These are phyloP conservation scores for Carduelis carduelis DNA, from an alignment of 2,797 vertebrate genomes.

Conservation along the genomic window DNA sequence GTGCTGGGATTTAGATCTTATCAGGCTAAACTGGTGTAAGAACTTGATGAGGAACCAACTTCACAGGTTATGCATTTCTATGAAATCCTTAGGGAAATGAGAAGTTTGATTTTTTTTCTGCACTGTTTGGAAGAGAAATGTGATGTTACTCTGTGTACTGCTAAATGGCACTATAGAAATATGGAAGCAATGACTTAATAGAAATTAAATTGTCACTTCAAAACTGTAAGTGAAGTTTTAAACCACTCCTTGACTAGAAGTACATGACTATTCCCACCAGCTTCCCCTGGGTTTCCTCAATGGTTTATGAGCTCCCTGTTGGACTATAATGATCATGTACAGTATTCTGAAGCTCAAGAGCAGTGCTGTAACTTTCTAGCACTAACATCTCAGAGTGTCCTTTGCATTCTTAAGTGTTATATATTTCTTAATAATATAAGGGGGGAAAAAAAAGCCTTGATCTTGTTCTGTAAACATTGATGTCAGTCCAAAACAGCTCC, in stretches of 20 bases:
- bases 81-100: background rate
- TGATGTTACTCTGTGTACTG: background rate
- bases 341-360: background rate
- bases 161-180: background rate
- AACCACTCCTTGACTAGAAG: background rate
- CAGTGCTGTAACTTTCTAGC: background rate
- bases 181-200: background rate
- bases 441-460: background rate
- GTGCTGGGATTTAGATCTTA: background rate
- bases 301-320: background rate
- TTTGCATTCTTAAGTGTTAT: background rate
- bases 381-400: background rate
- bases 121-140: background rate
- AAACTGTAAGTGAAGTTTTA: background rate
- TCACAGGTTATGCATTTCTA: background rate
- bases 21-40: background rate
- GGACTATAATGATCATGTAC: background rate
- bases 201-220: background rate
- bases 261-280: background rate
- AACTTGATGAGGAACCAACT: background rate
- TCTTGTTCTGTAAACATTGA: conserved; percentile 18
- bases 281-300: background rate
- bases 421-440: background rate
- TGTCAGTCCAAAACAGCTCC: background rate
- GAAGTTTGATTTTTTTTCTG: background rate